These are phyloP conservation scores for Drosophila ezoana DNA, from an alignment of 2,888 invertebrate genomes.

Conservation along the genomic window DNA sequence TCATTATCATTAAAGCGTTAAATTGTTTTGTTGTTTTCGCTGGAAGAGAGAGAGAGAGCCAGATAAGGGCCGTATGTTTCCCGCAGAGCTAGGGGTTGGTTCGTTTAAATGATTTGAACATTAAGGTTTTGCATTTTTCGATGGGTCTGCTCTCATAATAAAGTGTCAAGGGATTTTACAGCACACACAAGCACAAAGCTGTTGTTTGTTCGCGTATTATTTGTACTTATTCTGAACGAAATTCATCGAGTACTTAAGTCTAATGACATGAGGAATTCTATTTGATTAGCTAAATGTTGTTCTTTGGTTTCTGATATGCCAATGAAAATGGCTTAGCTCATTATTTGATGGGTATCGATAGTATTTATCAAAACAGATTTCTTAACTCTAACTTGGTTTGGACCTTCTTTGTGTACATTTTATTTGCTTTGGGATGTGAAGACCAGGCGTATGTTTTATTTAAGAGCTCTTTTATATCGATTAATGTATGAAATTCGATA, in stretches of 20 bases:
- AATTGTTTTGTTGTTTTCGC: slow-evolving; percentile 72
- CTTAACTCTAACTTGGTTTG: too few relatives aligned
- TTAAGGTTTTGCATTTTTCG: slow-evolving; percentile 45
- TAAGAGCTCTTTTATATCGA: not conserved
- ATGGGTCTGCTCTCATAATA: slow-evolving; percentile 30
- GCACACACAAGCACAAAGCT: slow-evolving; percentile 1
- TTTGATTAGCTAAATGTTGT: slow-evolving; percentile 10
- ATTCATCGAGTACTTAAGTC: slow-evolving; percentile 1
- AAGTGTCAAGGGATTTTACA: slow-evolving; percentile 48
- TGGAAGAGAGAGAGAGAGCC: slow-evolving; percentile 1
- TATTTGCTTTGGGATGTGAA: not conserved
- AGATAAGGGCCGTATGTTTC: slow-evolving; percentile 16
- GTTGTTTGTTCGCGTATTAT: slow-evolving; percentile 3
- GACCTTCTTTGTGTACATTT: too few relatives aligned
- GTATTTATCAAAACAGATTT: not conserved
- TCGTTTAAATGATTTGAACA: slow-evolving; percentile 54
- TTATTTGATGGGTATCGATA: not conserved
- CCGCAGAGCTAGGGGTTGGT: slow-evolving; percentile 14
- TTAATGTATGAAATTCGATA: not conserved
- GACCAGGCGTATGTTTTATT: too few relatives aligned
- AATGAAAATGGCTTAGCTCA: not conserved
- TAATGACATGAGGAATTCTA: slow-evolving; percentile 22
- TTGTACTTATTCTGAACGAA: slow-evolving; percentile 1
- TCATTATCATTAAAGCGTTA: slow-evolving; percentile 80
- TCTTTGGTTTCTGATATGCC: not conserved